Percentiles rank a stretch among this genome's conserved stretches.
phyloP scores from a whole-genome alignment of 2,888 invertebrate species.

The Glyphotaelius pellucidus region DNA sequence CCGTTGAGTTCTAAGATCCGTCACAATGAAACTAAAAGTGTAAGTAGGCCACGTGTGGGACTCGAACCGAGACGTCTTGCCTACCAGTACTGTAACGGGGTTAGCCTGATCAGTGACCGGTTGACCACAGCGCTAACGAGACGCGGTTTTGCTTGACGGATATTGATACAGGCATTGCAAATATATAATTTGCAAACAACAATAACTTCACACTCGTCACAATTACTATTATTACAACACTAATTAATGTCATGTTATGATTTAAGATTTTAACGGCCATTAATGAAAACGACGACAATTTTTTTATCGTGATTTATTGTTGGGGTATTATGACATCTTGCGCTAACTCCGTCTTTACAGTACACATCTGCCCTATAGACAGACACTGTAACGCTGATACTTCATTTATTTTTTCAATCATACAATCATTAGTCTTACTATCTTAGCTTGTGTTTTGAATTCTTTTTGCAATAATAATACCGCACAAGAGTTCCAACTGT shows the following conservation, averaged over 20 bases:
- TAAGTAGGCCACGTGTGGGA: constrained; percentile 23
- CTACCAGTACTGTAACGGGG: neutral
- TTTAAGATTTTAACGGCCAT: too few relatives aligned
- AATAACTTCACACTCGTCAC: neutral
- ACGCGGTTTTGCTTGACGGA: neutral
- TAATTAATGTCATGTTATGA: neutral
- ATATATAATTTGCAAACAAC: neutral
- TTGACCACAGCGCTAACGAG: neutral
- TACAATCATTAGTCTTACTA: neutral
- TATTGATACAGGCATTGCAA: neutral
- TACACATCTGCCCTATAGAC: too few relatives aligned
- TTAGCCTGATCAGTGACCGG: neutral
- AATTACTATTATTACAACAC: neutral
- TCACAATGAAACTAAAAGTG: neutral
- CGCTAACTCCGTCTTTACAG: too few relatives aligned
- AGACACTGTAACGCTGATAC: too few relatives aligned
- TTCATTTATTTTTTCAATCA: too few relatives aligned
- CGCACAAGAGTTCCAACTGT: too few relatives aligned
- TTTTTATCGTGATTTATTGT: too few relatives aligned
- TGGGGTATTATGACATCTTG: too few relatives aligned
- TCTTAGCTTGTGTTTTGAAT: too few relatives aligned
- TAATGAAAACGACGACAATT: too few relatives aligned
- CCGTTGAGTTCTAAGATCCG: neutral
- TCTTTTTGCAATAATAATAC: too few relatives aligned
- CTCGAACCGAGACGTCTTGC: constrained; percentile 15